A percentile compares a stretch with the other conserved stretches of the same genome.
phyloP scores from a whole-genome alignment of 2,113 vertebrate species.

The Psilopsiagon aurifrons region DNA sequence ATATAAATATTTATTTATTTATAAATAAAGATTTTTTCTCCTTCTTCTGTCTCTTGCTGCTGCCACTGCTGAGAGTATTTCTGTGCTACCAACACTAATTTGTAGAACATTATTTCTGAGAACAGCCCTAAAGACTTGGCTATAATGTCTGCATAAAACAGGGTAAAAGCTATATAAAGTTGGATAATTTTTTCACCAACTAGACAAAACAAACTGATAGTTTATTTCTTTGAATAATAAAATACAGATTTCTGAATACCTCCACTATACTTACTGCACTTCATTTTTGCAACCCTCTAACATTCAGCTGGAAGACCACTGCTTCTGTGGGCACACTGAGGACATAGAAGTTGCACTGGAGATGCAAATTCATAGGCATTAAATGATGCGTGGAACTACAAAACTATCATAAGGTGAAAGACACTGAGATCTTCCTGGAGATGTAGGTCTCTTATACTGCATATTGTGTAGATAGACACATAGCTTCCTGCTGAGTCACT shows the following conservation, averaged over 20 bases:
- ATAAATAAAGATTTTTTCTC: not conserved
- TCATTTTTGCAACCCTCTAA: not conserved
- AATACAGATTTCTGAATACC: accelerated
- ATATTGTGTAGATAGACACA: not conserved
- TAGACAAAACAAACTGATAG: not conserved
- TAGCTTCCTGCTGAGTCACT: not conserved
- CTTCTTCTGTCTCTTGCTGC: not conserved
- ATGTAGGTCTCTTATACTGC: not conserved
- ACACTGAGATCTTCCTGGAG: not conserved
- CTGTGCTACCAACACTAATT: not conserved
- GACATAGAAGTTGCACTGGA: not conserved
- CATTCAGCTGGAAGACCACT: not conserved
- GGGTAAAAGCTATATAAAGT: not conserved
- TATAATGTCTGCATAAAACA: not conserved
- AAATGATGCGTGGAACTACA: not conserved
- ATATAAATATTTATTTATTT: not conserved
- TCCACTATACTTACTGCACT: not conserved
- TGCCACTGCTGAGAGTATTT: not conserved
- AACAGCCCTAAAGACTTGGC: not conserved
- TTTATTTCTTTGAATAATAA: not conserved
- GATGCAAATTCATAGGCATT: not conserved
- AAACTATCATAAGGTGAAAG: not conserved
- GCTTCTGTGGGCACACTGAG: not conserved
- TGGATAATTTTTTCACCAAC: not conserved
- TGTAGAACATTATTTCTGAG: not conserved